A percentile compares a stretch with the other conserved stretches of the same genome.
These are phyloP conservation scores for Zaprionus africanus DNA, from an alignment of 1,140 invertebrate genomes.

Conservation along the genomic window DNA sequence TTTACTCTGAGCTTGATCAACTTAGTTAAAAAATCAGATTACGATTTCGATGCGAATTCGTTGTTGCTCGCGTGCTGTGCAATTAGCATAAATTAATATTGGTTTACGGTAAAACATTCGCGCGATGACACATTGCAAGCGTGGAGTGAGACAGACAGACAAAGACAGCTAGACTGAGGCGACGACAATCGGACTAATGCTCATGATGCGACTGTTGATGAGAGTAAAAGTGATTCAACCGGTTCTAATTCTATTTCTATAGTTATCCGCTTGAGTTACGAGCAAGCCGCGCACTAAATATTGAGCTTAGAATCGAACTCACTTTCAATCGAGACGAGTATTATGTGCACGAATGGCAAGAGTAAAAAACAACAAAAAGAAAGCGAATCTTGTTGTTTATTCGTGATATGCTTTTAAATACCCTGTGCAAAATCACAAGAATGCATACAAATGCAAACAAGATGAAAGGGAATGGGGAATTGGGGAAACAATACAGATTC, in stretches of 20 bases:
- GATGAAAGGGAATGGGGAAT: too few species aligned
- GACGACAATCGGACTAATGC: constrained; percentile 10
- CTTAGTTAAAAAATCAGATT: constrained; percentile 25
- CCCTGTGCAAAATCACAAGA: constrained; percentile 3
- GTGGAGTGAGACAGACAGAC: background rate
- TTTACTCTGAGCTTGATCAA: background rate
- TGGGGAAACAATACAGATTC: too few species aligned
- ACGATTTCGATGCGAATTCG: constrained; percentile 40
- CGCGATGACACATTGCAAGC: constrained; percentile 62
- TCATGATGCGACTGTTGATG: constrained; percentile 62
- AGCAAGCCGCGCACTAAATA: constrained; percentile 34
- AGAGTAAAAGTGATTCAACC: constrained; percentile 81
- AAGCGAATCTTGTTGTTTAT: background rate
- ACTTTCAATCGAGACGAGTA: constrained; percentile 56
- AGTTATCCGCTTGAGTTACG: constrained; percentile 75
- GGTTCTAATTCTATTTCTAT: constrained; percentile 71
- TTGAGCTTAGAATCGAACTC: constrained; percentile 69
- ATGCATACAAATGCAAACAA: background rate
- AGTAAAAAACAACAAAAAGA: constrained; percentile 29
- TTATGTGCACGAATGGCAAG: constrained; percentile 43
- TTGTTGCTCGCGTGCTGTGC: constrained; percentile 65
- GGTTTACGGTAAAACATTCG: constrained; percentile 71
- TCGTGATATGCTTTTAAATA: constrained; percentile 8
- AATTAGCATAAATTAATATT: constrained; percentile 83
- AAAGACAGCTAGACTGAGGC: background rate